Evolutionary conservation across 2,888 invertebrate genomes (phyloP), one percentile per base, ranked within the genome.

Genomic region (Napeogenes inachia): DNA sequence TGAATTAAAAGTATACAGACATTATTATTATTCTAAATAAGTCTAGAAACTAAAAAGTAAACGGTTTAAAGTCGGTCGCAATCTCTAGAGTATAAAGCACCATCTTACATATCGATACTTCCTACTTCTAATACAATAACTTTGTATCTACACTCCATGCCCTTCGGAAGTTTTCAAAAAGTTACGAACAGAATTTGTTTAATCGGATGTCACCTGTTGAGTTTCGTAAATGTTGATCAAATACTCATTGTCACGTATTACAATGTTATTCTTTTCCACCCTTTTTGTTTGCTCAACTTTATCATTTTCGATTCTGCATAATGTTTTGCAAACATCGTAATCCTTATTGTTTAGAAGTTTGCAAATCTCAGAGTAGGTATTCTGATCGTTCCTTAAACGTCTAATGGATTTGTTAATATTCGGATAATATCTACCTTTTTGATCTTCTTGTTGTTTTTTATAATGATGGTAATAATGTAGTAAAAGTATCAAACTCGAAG

Each of bases 191-290:
- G 68, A 72, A 77, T 76, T 74, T 80, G 76, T 77, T 76, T 76
- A 77, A 69, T 70, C 68, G 73, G 71, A 73, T 66, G 63, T 71
- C 75, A 81, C 79, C 77, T 78, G 80, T 80, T 79, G 77, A 72
- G 62, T 50, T 64, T 67, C 65, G 66, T 67, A 66, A 68, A 68
- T 71, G 69, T 72, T 69, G 72, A 79, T 80, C 79, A 77, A 81
- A 81, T 72, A 74, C 75, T 79, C 77, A 76, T 82, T 76, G 71
- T 68, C 68, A 69, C 66, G 65, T 65, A 64, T 70, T 61, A 67
- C 68, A 66, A 63, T 70, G 66, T 67, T 70, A 59, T 70, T 69
- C 64, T 68, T 70, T 67, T 63, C 68, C 67, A 66, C 70, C 71
- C 67, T 71, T 70, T 70, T 66, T 69, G 70, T 70, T 67, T 60